Percentiles rank a stretch among this genome's conserved stretches.
Conservation (phyloP, 2,797 vertebrate genomes). For the Pipistrellus kuhlii region DNA sequence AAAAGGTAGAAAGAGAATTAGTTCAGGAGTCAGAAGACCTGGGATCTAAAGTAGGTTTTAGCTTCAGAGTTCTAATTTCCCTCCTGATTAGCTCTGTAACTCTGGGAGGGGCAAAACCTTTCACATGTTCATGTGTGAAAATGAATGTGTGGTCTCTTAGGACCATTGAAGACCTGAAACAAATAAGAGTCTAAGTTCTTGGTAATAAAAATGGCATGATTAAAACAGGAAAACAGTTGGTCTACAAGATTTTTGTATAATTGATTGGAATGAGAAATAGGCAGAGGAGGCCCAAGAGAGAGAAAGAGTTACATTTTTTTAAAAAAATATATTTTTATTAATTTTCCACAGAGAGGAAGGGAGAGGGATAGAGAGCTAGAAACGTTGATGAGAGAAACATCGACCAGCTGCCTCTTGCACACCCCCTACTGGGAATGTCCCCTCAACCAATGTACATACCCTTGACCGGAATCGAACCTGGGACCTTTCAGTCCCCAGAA, state of each 20-base stretch:
- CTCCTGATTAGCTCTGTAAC: constrained; percentile 36
- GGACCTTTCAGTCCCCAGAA: too few species aligned
- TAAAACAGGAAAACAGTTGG: background rate
- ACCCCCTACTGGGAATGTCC: too few species aligned
- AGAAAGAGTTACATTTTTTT: background rate
- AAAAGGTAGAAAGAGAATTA: background rate
- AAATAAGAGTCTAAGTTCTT: background rate
- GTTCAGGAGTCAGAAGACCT: background rate
- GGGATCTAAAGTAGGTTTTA: background rate
- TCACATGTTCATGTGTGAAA: background rate
- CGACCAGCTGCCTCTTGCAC: too few species aligned
- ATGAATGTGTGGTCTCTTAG: background rate
- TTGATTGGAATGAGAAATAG: background rate
- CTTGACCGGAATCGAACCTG: too few species aligned
- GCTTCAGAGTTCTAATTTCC: background rate
- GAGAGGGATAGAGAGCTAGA: too few species aligned
- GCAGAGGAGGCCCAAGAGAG: background rate
- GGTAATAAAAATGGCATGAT: background rate
- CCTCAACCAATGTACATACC: too few species aligned
- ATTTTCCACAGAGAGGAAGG: too few species aligned
- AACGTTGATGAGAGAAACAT: too few species aligned
- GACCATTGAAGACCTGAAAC: background rate
- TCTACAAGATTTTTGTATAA: background rate
- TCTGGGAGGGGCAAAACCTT: constrained; percentile 47
- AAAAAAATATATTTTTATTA: too few species aligned